Conservation (phyloP, 37 sponge, comb jelly and placozoan species). For the Axinella damicornis region DNA sequence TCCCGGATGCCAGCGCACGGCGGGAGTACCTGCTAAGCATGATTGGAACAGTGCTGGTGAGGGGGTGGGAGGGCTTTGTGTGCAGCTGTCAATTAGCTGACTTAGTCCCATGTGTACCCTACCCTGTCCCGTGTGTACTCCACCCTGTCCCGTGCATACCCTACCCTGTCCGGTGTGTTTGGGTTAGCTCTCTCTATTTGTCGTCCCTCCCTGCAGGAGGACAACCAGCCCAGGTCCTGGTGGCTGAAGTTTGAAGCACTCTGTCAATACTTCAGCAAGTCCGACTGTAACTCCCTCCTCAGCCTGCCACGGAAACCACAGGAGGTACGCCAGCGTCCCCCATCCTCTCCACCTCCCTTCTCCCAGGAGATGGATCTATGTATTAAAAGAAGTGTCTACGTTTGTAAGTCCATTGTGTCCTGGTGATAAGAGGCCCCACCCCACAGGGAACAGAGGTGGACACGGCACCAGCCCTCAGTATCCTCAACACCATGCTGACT, state of each 20-base stretch:
- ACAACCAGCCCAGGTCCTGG: conserved; percentile 71
- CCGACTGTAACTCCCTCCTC: conserved; percentile 77
- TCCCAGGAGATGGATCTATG: no score
- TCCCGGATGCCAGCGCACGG: conserved; percentile 76
- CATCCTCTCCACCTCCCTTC: background rate
- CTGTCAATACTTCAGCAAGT: conserved; percentile 81
- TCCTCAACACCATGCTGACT: conserved; percentile 65
- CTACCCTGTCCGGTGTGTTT: background rate
- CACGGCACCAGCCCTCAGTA: conserved; percentile 18
- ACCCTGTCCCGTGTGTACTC: no score
- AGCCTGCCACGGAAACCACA: conserved; percentile 49
- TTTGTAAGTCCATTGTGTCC: background rate
- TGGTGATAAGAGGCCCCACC: no score
- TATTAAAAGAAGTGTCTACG: no score
- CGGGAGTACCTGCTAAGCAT: conserved; percentile 74
- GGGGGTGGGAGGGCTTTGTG: background rate
- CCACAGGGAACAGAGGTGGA: conserved; percentile 19
- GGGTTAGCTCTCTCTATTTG: background rate
- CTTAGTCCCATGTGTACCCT: no score
- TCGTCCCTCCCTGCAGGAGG: conserved; percentile 7
- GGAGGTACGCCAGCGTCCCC: background rate
- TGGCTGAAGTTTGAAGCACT: conserved; percentile 89
- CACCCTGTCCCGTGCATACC: no score
- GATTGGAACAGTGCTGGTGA: conserved; percentile 64
- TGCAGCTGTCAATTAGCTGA: no score